Conservation (phyloP, 2,113 vertebrate genomes). For the Phasianus colchicus region DNA sequence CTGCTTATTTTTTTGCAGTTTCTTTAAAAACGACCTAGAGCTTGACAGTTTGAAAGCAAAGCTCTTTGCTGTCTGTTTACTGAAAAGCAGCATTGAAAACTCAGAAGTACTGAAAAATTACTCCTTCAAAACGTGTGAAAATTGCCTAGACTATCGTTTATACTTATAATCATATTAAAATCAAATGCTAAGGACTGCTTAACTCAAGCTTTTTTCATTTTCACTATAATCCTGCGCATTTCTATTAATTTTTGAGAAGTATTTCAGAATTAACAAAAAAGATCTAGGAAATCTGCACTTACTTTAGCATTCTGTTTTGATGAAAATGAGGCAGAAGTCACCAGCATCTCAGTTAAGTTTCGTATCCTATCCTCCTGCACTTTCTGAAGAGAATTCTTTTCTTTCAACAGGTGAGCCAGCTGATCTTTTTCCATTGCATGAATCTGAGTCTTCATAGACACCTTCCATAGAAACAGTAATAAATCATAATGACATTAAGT, state of each 20-base stretch:
- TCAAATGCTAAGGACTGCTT: neutral
- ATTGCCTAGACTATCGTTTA: neutral
- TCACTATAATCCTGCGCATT: neutral
- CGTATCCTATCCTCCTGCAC: conserved; percentile 89
- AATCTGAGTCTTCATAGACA: conserved; percentile 88
- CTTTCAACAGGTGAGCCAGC: conserved; percentile 88
- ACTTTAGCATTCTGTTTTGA: conserved; percentile 80
- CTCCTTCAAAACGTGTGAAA: neutral
- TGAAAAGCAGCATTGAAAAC: neutral
- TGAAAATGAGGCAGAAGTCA: conserved; percentile 83
- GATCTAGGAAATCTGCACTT: conserved; percentile 2
- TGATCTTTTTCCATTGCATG: conserved; percentile 89
- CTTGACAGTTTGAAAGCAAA: neutral
- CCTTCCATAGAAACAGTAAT: conserved; percentile 69
- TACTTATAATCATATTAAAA: neutral
- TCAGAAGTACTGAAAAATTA: neutral
- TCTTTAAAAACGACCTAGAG: neutral
- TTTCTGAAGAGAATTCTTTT: conserved; percentile 92
- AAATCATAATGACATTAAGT: neutral
- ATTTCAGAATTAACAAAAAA: neutral
- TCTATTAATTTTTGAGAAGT: neutral
- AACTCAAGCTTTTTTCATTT: neutral
- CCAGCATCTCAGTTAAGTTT: conserved; percentile 89
- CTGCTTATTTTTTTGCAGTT: neutral
- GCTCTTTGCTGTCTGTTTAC: neutral